Conservation (phyloP, 2,888 invertebrate genomes). For the Anodontia alba region DNA sequence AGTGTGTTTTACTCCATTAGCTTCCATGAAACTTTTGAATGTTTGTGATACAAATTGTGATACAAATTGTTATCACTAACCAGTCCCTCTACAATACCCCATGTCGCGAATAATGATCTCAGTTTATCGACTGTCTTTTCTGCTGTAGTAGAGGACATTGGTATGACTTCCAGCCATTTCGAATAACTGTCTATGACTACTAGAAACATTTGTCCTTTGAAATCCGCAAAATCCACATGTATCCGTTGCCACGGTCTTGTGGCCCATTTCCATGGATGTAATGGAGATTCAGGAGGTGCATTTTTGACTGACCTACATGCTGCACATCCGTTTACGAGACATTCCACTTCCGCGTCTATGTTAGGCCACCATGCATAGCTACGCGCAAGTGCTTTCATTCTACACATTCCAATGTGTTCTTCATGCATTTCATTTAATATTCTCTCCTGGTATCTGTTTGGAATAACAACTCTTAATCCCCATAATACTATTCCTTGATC, state of each 20-base stretch:
- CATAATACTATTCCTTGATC: no score
- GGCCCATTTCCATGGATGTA: constrained; percentile 47
- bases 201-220: constrained; percentile 36
- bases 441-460: no score
- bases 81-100: constrained; percentile 32
- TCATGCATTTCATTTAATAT: no score
- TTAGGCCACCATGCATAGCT: no score
- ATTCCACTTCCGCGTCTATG: no score
- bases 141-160: constrained; percentile 37
- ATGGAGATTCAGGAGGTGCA: constrained; percentile 21
- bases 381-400: no score
- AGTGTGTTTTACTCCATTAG: constrained; percentile 45
- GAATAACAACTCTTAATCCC: no score
- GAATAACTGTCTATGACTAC: constrained; percentile 44
- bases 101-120: constrained; percentile 44
- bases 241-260: no score
- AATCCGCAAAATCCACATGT: no score
- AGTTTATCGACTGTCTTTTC: no score
- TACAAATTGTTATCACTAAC: constrained; percentile 37
- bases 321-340: constrained; percentile 30
- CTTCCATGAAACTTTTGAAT: constrained; percentile 38
- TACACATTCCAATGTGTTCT: no score
- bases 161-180: constrained; percentile 53
- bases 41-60: constrained; percentile 35
- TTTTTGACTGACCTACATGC: constrained; percentile 31